phyloP scores from a whole-genome alignment of 92 coral and sea anemone species.

The Muricea muricata region DNA sequence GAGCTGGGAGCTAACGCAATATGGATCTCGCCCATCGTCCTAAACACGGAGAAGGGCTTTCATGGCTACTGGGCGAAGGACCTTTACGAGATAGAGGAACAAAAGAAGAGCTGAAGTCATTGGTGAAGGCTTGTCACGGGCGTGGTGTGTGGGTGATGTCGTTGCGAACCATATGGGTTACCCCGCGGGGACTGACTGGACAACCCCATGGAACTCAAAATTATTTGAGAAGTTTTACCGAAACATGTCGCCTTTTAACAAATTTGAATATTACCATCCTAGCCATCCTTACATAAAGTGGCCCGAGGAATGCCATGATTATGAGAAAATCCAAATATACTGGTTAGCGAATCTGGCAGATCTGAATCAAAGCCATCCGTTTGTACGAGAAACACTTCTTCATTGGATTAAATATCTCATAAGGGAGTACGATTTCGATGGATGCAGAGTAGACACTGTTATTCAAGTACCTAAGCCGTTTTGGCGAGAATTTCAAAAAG shows the following conservation, averaged over 20 bases:
- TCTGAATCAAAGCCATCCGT: conserved; percentile 72
- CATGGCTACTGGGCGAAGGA: conserved; percentile 89
- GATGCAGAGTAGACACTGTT: conserved; percentile 78
- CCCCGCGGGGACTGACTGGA: conserved; percentile 65
- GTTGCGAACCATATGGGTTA: conserved; percentile 84
- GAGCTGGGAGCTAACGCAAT: conserved; percentile 78
- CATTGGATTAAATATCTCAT: conserved; percentile 66
- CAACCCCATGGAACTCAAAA: conserved; percentile 47
- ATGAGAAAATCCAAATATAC: conserved; percentile 66
- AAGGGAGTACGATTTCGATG: conserved; percentile 75
- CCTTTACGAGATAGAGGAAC: conserved; percentile 78
- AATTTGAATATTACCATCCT: conserved; percentile 67
- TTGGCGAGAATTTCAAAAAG: conserved; percentile 72
- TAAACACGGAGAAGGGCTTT: conserved; percentile 71
- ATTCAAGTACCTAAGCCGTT: conserved; percentile 79
- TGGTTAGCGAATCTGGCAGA: conserved; percentile 80
- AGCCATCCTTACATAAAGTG: conserved; percentile 75
- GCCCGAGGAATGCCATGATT: conserved; percentile 77
- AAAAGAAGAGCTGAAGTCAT: conserved; percentile 66
- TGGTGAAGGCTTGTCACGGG: conserved; percentile 75
- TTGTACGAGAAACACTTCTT: conserved; percentile 59
- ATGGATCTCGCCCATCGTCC: conserved; percentile 81
- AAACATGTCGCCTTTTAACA: conserved; percentile 67
- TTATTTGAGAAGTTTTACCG: conserved; percentile 44
- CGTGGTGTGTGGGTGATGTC: conserved; percentile 82